Evolutionary conservation across 1,140 invertebrate species (phyloP).

Genomic region (Lasioglossum albipes): DNA sequence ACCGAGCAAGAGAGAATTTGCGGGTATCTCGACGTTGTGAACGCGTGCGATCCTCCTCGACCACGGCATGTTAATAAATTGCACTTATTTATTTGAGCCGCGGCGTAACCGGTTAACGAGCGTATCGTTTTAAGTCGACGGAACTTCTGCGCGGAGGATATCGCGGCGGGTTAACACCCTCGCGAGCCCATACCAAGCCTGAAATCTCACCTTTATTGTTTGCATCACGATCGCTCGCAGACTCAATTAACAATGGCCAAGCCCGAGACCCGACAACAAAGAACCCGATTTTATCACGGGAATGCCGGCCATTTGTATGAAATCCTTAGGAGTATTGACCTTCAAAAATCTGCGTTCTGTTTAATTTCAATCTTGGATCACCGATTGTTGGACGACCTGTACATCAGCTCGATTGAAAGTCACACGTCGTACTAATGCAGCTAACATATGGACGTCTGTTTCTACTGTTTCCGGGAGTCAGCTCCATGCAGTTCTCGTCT

Average conservation of each 20-base stretch:
- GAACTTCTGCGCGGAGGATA: constrained; percentile 1
- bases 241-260: background rate
- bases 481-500: background rate
- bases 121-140: constrained; percentile 22
- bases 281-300: too few species aligned
- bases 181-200: background rate
- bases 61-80: constrained; percentile 53
- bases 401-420: constrained; percentile 21
- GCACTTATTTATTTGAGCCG: constrained; percentile 51
- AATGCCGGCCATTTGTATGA: too few species aligned
- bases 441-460: constrained; percentile 35
- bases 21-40: constrained; percentile 3
- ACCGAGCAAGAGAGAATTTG: background rate
- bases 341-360: too few species aligned
- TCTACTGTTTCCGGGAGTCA: constrained; percentile 7
- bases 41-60: constrained; percentile 17
- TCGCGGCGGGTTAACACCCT: constrained; percentile 4
- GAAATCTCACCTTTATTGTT: background rate
- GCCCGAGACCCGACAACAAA: too few species aligned
- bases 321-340: too few species aligned
- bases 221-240: background rate
- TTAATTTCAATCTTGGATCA: too few species aligned
- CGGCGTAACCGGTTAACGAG: constrained; percentile 39
- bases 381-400: too few species aligned
- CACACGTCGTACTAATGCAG: constrained; percentile 28